phyloP scores from a whole-genome alignment of 2,797 vertebrate genomes.

The Enteromius trimaculatus region DNA sequence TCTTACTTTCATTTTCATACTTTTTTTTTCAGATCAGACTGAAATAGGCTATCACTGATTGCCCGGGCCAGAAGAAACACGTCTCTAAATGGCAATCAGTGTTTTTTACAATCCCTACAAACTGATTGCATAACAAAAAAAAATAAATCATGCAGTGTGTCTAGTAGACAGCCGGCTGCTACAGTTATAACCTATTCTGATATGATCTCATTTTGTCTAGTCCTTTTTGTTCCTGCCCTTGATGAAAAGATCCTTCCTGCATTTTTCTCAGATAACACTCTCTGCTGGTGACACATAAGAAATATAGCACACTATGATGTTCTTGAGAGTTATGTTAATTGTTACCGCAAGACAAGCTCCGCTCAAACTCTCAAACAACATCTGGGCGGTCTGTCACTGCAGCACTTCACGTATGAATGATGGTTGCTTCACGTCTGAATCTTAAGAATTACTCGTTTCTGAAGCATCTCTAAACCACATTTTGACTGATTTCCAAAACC shows the following conservation, averaged over 20 bases:
- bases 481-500: not conserved
- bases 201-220: constrained; percentile 35
- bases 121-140: constrained; percentile 35
- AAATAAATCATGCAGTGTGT: constrained; percentile 8
- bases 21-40: not conserved
- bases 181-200: constrained; percentile 29
- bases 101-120: constrained; percentile 11
- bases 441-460: not conserved
- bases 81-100: constrained; percentile 47
- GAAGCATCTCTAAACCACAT: not conserved
- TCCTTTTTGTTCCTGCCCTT: constrained; percentile 31
- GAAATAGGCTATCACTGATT: constrained; percentile 45
- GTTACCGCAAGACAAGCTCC: constrained; percentile 12
- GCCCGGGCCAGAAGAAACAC: constrained; percentile 3
- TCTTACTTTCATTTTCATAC: constrained; percentile 19
- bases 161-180: not conserved
- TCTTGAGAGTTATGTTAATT: constrained; percentile 44
- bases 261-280: constrained; percentile 9
- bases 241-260: constrained; percentile 50
- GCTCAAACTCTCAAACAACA: constrained; percentile 43
- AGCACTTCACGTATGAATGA: not conserved
- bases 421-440: constrained; percentile 24
- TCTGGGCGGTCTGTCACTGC: constrained; percentile 32
- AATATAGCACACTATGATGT: constrained; percentile 17
- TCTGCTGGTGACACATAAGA: constrained; percentile 14